A percentile compares a stretch with the other conserved stretches of the same genome.
Conservation (phyloP, 1,140 invertebrate species). For the Plectrocnemia conspersa region DNA sequence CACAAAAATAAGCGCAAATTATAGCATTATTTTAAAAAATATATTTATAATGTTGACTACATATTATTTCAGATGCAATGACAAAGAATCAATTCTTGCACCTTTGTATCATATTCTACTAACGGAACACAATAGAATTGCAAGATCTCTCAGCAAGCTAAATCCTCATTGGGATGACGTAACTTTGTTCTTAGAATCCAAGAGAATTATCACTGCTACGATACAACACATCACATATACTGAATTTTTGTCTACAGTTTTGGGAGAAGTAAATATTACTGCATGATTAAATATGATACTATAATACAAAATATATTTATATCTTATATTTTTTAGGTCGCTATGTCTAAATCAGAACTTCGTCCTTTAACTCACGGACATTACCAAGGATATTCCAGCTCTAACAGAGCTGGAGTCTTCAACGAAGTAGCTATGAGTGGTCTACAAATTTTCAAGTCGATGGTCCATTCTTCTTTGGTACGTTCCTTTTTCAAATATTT, state of each 20-base stretch:
- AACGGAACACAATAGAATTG: conserved; percentile 80
- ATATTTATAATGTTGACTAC: no score
- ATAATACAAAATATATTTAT: not conserved
- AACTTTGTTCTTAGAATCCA: conserved; percentile 71
- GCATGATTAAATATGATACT: not conserved
- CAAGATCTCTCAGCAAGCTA: conserved; percentile 61
- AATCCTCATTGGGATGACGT: conserved; percentile 86
- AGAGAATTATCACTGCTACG: conserved; percentile 69
- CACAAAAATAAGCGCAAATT: no score
- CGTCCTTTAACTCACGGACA: conserved; percentile 60
- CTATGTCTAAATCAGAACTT: conserved; percentile 61
- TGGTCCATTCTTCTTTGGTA: conserved; percentile 60
- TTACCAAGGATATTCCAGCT: conserved; percentile 77
- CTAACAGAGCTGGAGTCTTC: conserved; percentile 67
- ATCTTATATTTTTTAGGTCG: conserved; percentile 47
- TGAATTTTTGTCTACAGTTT: conserved; percentile 75
- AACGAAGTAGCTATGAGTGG: conserved; percentile 72
- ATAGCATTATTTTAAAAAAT: no score
- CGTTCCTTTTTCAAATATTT: conserved; percentile 18
- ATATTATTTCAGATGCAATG: conserved; percentile 47
- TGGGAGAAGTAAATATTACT: conserved; percentile 57
- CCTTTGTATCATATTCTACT: conserved; percentile 64
- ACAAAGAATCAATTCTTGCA: conserved; percentile 40
- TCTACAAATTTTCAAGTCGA: conserved; percentile 69
- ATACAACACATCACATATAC: conserved; percentile 85